phyloP scores from a whole-genome alignment of 1,140 invertebrate species.

The Palaemon carinicauda region DNA sequence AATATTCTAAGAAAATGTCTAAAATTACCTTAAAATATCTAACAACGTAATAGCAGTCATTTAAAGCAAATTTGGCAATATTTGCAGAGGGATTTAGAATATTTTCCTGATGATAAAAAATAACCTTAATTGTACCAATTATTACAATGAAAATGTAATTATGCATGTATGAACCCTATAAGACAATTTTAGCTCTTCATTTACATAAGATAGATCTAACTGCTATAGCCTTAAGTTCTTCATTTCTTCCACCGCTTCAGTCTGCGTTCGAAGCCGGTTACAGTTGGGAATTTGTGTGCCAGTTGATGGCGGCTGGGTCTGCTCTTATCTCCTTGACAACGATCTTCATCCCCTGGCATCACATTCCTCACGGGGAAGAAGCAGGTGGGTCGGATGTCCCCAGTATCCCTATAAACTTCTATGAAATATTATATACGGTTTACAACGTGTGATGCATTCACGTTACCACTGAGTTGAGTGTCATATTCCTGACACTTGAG shows the following conservation, averaged over 20 bases:
- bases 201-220: neutral
- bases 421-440: neutral
- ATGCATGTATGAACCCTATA: neutral
- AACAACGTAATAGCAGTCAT: no score
- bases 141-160: neutral
- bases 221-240: neutral
- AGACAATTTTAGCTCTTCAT: no score
- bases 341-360: conserved; percentile 18
- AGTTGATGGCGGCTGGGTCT: neutral
- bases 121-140: no score
- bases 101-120: no score
- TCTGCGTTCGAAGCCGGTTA: neutral
- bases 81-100: no score
- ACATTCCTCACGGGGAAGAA: neutral
- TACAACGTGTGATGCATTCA: neutral
- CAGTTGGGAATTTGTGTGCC: neutral
- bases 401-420: neutral
- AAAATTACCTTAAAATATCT: no score
- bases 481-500: no score
- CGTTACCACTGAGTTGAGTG: no score
- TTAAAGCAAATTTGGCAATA: no score
- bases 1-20: no score
- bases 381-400: neutral
- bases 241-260: neutral
- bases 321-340: neutral